Conservation (phyloP, 2,888 invertebrate genomes). For the Alentia gelatinosa region DNA sequence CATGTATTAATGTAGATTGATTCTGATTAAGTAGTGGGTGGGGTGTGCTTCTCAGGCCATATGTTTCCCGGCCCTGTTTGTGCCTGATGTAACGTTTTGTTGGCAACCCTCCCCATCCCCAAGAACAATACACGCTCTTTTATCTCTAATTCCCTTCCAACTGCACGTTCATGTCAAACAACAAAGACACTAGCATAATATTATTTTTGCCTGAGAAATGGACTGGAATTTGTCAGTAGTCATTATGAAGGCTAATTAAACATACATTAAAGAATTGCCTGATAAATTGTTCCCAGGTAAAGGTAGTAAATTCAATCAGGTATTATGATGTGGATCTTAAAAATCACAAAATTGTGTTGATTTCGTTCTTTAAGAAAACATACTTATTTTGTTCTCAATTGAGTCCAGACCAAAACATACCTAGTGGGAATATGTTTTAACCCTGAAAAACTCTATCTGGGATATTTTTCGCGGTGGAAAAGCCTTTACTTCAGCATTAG, state of each 20-base stretch:
- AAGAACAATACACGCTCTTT: not conserved
- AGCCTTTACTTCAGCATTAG: no score
- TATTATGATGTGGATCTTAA: no score
- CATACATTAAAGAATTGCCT: not conserved
- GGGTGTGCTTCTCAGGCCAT: not conserved
- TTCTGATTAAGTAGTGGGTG: slow-evolving; percentile 19
- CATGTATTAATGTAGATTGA: slow-evolving; percentile 53
- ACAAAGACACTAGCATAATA: not conserved
- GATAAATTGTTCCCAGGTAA: not conserved
- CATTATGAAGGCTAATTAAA: not conserved
- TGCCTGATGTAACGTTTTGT: not conserved
- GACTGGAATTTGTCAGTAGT: not conserved
- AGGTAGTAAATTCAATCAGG: not conserved
- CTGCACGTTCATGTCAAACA: not conserved
- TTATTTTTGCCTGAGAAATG: not conserved
- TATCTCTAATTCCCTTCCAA: not conserved
- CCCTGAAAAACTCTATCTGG: no score
- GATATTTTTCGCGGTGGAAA: no score
- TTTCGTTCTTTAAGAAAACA: no score
- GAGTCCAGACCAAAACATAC: no score
- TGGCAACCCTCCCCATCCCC: not conserved
- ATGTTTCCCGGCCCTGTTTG: not conserved
- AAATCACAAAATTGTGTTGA: no score
- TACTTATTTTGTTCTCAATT: no score
- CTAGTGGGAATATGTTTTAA: no score